phyloP scores from a whole-genome alignment of 1,140 invertebrate genomes.

The Pogonognathellus flavescens region DNA sequence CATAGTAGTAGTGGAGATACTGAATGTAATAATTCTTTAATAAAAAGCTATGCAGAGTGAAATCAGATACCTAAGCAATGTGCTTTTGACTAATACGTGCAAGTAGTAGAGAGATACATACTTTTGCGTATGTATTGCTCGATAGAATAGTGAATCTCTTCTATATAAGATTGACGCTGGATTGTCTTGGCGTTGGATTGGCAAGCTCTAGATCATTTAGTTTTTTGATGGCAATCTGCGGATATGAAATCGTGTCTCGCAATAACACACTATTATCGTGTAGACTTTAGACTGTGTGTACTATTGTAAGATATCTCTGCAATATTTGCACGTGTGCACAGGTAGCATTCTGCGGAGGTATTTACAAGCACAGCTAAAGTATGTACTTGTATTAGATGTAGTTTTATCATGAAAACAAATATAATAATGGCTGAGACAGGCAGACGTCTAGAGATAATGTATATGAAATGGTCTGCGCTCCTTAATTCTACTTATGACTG shows the following conservation, averaged over 20 bases:
- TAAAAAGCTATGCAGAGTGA: too few species aligned
- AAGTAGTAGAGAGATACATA: too few species aligned
- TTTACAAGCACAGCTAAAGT: too few species aligned
- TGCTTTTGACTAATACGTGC: too few species aligned
- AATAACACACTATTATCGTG: background rate
- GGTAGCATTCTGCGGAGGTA: too few species aligned
- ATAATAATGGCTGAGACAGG: background rate
- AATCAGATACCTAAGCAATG: too few species aligned
- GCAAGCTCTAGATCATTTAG: slow-evolving; percentile 28
- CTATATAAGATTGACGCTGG: slow-evolving; percentile 14
- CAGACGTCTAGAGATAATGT: background rate
- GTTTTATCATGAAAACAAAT: too few species aligned
- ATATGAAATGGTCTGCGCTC: background rate
- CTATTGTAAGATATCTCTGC: background rate
- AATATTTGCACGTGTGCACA: too few species aligned
- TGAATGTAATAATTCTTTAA: too few species aligned
- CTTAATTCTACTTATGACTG: background rate
- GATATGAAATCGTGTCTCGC: slow-evolving; percentile 35
- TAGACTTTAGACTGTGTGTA: background rate
- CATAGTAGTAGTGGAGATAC: too few species aligned
- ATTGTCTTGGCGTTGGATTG: slow-evolving; percentile 22
- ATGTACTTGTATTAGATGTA: background rate
- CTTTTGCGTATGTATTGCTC: too few species aligned
- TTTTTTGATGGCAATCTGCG: slow-evolving; percentile 36
- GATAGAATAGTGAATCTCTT: too few species aligned